Evolutionary conservation across 2,888 invertebrate genomes (phyloP).

Genomic region (Dicranocentrus wangi): DNA sequence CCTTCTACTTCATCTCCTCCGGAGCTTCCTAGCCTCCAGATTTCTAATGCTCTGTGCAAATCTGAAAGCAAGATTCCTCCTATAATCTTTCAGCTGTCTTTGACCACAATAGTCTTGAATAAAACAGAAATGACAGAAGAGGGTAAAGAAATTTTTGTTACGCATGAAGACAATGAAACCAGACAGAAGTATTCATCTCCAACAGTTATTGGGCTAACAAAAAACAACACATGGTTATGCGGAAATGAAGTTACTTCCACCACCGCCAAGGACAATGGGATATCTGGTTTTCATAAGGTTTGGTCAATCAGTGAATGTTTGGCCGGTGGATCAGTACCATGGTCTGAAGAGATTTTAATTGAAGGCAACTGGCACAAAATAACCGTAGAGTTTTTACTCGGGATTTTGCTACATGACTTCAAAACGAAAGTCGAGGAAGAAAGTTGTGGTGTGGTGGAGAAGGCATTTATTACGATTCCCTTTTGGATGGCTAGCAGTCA

Average conservation of each 20-base stretch:
- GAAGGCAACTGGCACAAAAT: background rate
- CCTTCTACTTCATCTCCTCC: no score
- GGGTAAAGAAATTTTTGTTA: background rate
- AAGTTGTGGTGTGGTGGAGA: background rate
- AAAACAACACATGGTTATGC: background rate
- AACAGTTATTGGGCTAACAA: background rate
- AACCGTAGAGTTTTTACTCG: conserved; percentile 2
- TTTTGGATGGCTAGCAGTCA: background rate
- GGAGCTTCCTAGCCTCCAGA: no score
- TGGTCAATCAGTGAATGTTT: background rate
- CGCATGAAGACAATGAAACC: background rate
- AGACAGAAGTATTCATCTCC: background rate
- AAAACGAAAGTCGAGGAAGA: background rate
- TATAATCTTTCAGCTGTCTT: no score
- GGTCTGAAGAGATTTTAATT: background rate
- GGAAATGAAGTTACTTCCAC: background rate
- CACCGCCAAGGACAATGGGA: background rate
- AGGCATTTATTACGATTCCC: background rate
- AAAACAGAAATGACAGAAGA: no score
- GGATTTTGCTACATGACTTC: background rate
- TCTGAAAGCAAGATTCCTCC: no score
- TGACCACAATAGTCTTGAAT: no score
- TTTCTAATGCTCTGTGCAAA: no score
- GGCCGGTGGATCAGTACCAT: background rate
- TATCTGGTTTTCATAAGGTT: background rate